Evolutionary conservation across 1,140 invertebrate genomes (phyloP).

Genomic region (Lineus longissimus): DNA sequence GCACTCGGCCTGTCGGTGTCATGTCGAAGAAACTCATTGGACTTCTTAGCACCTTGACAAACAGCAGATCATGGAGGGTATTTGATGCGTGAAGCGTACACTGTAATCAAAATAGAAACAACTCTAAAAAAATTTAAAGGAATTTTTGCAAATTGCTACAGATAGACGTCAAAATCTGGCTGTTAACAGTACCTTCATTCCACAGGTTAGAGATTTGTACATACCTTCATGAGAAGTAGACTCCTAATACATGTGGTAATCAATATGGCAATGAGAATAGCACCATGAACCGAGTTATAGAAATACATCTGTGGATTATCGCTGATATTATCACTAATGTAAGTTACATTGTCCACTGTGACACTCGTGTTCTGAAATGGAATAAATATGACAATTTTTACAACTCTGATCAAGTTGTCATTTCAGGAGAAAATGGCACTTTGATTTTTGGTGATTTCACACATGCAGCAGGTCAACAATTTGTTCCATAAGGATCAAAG

Average conservation of each 20-base stretch:
- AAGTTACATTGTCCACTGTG: conserved; percentile 16
- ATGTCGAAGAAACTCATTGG: conserved; percentile 64
- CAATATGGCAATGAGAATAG: conserved; percentile 57
- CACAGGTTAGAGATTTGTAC: neutral
- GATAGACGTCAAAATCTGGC: neutral
- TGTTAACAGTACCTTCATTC: neutral
- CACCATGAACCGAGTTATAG: conserved; percentile 58
- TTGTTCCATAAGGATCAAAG: no score
- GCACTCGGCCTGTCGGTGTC: conserved; percentile 62
- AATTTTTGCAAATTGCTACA: neutral
- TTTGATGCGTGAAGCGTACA: conserved; percentile 63
- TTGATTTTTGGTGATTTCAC: no score
- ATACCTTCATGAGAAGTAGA: conserved; percentile 59
- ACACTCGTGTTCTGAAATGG: conserved; percentile 30
- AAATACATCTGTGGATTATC: conserved; percentile 58
- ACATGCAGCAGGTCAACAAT: no score
- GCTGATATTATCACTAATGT: conserved; percentile 45
- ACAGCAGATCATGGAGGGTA: conserved; percentile 59
- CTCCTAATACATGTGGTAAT: conserved; percentile 60
- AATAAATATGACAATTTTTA: no score
- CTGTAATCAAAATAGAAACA: conserved; percentile 42
- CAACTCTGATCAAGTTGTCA: no score
- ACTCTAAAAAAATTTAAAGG: conserved; percentile 9
- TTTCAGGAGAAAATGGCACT: no score
- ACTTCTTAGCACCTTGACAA: conserved; percentile 57